phyloP scores from a whole-genome alignment of 1,140 invertebrate species.

The Eufriesea mexicana region DNA sequence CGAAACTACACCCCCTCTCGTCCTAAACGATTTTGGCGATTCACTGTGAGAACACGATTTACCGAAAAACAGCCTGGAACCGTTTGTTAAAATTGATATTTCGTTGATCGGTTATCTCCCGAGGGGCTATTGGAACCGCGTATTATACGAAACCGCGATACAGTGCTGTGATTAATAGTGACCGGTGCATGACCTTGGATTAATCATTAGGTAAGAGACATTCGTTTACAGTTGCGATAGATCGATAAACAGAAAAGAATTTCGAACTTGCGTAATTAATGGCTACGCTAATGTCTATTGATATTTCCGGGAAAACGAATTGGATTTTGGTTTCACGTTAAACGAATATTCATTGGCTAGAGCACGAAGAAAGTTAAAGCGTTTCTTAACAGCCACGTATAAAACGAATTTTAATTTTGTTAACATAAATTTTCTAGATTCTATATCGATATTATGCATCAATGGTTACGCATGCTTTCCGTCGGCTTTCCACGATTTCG shows the following conservation, averaged over 20 bases:
- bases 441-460: neutral
- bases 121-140: neutral
- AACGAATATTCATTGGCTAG: neutral
- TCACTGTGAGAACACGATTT: neutral
- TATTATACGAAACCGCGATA: neutral
- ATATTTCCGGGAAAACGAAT: neutral
- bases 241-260: neutral
- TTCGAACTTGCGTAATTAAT: constrained; percentile 1
- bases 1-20: constrained; percentile 49
- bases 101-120: too few relatives aligned
- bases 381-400: neutral
- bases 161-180: constrained; percentile 68
- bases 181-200: constrained; percentile 54
- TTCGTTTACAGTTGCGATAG: neutral
- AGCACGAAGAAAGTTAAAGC: neutral
- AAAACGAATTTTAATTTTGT: neutral
- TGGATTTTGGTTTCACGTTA: neutral
- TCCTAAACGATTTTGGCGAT: constrained; percentile 43
- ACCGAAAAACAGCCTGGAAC: neutral
- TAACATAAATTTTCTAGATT: neutral
- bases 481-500: neutral
- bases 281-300: neutral
- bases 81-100: neutral
- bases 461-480: neutral
- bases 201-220: constrained; percentile 59